These are phyloP conservation scores for Lathamus discolor DNA, from an alignment of 2,113 vertebrate species.

Conservation along the genomic window DNA sequence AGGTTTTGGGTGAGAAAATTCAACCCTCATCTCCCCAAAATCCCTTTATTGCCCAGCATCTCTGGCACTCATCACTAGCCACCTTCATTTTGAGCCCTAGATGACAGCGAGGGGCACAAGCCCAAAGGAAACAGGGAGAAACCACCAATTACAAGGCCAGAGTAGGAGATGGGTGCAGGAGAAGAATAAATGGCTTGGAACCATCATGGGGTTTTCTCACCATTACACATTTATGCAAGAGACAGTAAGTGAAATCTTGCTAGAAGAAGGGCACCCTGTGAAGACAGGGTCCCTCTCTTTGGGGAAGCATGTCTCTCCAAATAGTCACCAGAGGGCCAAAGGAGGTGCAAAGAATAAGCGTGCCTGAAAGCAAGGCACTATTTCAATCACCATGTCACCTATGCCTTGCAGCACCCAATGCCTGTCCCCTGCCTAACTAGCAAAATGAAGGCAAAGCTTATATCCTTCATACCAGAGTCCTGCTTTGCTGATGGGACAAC, in stretches of 20 bases:
- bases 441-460: slow-evolving; percentile 7
- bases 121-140: not conserved
- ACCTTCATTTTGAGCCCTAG: not conserved
- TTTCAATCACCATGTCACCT: not conserved
- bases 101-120: not conserved
- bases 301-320: not conserved
- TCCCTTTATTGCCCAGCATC: not conserved
- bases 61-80: not conserved
- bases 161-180: not conserved
- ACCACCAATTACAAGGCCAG: not conserved
- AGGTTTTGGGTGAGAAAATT: not conserved
- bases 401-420: not conserved
- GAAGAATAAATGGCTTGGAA: not conserved
- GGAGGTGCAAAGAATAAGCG: not conserved
- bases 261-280: not conserved
- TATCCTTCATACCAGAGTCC: slow-evolving; percentile 42
- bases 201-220: not conserved
- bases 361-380: not conserved
- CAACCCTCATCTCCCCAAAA: not conserved
- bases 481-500: not conserved
- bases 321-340: not conserved
- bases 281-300: not conserved
- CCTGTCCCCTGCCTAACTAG: not conserved
- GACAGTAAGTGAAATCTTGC: not conserved
- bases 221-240: not conserved